Evolutionary conservation across 2,797 vertebrate species (phyloP).

Genomic region (Sarcophilus harrisii): DNA sequence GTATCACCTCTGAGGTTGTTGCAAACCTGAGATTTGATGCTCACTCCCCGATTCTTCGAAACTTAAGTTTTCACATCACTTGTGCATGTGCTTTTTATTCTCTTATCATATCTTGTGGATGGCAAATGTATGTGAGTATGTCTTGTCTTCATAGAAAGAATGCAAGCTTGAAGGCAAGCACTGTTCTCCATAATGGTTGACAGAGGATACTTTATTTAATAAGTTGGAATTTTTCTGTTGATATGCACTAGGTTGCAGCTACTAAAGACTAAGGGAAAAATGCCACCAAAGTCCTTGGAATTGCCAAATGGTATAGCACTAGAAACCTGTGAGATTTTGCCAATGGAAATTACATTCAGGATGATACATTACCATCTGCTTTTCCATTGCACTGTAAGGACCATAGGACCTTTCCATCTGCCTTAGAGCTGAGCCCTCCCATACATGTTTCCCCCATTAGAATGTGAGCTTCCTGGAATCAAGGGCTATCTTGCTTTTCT

Average conservation of each 20-base stretch:
- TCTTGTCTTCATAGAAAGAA: background rate
- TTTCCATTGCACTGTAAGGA: background rate
- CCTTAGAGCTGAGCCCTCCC: background rate
- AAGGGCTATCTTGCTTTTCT: background rate
- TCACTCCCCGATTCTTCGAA: conserved; percentile 9
- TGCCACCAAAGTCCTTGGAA: background rate
- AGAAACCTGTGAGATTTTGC: background rate
- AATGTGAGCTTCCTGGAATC: background rate
- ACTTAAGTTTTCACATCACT: background rate
- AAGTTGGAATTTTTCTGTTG: background rate
- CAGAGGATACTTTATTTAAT: background rate
- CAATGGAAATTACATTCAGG: background rate
- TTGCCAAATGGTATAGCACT: background rate
- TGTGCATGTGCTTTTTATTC: background rate
- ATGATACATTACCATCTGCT: background rate
- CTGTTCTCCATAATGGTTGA: background rate
- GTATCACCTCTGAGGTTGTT: background rate
- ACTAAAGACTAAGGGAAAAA: background rate
- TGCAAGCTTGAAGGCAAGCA: background rate
- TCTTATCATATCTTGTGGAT: background rate
- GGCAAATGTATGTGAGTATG: background rate
- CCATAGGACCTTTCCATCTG: background rate
- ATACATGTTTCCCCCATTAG: background rate
- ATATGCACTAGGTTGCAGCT: background rate
- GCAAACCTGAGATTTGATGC: background rate